Evolutionary conservation across 2,797 vertebrate genomes (phyloP), one percentile per base, ranked within the genome.

Genomic region (Argentina silus): DNA sequence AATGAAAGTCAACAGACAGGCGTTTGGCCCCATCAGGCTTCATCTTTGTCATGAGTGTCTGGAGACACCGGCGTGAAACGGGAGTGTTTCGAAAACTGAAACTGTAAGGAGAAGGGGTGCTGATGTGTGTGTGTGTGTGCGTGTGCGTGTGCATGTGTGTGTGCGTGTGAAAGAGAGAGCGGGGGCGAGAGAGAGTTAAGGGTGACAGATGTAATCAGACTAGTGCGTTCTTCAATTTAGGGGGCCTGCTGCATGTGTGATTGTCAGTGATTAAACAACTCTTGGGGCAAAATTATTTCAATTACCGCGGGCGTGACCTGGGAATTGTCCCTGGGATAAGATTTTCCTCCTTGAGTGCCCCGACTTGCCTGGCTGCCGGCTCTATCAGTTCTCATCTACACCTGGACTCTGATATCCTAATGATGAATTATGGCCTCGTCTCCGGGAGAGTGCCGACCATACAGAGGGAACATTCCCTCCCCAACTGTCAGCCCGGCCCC

Each of bases 351-450:
- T 94, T 89, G 93, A 92, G 90, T 90, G 91, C 93, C 90, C 92
- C 88, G 92, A 92, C 92, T 88, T 93, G 94, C 94, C 95, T 93
- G 91, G 76, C 95, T 97, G 95, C 95, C 89, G 92, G 93, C 93
- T 94, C 95, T 93, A 97, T 98, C 96, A 96, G 93, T 95, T 96
- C 92, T 96, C 95, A 98, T 98, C 96, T 97, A 92, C 93, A 96
- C 95, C 96, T 96, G 95, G 95, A 97, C 95, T 96, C 96, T 97
- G 96, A 98, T 95, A 95, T 94, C 93, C 96, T 97, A 97, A 98
- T 95, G 94, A 97, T 97, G 95, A 97, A 96, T 97, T 97, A 97
- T 95, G 94, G 94, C 94, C 95, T 91, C 93, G 94, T 94, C 91
- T 93, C 92, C 90, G 94, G 93, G 94, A 93, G 94, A 70, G 85